phyloP scores from a whole-genome alignment of 2,113 vertebrate species.

The Stegostoma tigrinum region DNA sequence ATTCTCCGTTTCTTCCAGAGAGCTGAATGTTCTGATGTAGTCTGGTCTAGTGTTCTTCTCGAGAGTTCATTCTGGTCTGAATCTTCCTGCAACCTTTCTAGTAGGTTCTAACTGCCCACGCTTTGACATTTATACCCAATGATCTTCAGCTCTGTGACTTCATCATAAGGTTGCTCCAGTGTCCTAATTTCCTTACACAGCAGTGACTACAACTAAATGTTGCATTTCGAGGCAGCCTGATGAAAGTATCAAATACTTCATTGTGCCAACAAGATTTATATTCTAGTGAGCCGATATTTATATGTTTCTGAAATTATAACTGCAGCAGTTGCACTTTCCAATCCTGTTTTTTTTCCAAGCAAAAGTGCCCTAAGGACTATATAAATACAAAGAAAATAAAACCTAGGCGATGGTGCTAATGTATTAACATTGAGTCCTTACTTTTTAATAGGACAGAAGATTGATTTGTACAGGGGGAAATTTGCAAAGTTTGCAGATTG shows the following conservation, averaged over 20 bases:
- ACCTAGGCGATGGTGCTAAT: background rate
- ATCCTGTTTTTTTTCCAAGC: background rate
- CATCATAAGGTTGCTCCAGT: too few relatives aligned
- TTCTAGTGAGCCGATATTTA: background rate
- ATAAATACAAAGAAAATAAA: background rate
- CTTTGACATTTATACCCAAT: too few relatives aligned
- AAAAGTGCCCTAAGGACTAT: background rate
- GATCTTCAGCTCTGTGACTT: too few relatives aligned
- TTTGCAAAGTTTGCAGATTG: background rate
- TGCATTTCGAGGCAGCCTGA: background rate
- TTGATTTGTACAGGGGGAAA: background rate
- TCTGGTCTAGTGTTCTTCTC: too few relatives aligned
- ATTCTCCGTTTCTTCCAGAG: too few relatives aligned
- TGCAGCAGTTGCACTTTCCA: background rate
- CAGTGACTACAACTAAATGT: background rate
- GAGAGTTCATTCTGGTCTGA: too few relatives aligned
- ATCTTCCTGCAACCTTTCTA: too few relatives aligned
- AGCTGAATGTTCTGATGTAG: too few relatives aligned
- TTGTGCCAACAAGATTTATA: background rate
- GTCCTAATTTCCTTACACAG: background rate
- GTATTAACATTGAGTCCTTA: too few relatives aligned
- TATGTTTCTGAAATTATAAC: background rate
- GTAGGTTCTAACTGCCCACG: too few relatives aligned
- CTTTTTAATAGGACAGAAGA: too few relatives aligned
- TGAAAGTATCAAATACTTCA: background rate